phyloP scores from a whole-genome alignment of 2,113 vertebrate genomes.

The Colius striatus region DNA sequence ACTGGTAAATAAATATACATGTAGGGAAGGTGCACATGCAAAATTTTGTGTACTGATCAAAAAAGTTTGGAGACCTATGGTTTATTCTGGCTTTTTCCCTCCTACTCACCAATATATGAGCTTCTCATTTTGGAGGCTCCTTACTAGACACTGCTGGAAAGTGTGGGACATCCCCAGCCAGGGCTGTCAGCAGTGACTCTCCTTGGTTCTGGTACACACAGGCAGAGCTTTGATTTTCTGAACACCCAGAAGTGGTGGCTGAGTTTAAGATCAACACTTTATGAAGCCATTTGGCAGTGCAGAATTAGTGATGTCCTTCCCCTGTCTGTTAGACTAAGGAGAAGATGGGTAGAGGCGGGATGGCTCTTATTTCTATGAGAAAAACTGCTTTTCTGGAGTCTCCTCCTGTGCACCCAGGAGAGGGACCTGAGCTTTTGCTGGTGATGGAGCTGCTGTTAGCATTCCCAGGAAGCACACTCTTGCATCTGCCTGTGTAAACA shows the following conservation, averaged over 20 bases:
- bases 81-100: neutral
- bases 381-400: neutral
- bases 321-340: neutral
- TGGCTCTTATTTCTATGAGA: neutral
- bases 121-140: neutral
- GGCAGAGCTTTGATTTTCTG: neutral
- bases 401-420: neutral
- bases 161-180: accelerated
- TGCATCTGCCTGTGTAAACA: constrained; percentile 4
- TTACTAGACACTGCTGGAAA: neutral
- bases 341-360: neutral
- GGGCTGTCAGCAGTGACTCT: accelerated
- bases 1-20: neutral
- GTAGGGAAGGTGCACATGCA: accelerated
- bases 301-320: neutral
- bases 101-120: neutral
- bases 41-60: neutral
- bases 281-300: neutral
- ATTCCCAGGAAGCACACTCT: constrained; percentile 27
- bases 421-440: neutral
- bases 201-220: accelerated
- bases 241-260: neutral
- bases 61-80: neutral
- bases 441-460: neutral
- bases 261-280: neutral